These are phyloP conservation scores for Typhlichthys eigenmanni DNA, from an alignment of 2,797 vertebrate genomes.

Conservation along the genomic window DNA sequence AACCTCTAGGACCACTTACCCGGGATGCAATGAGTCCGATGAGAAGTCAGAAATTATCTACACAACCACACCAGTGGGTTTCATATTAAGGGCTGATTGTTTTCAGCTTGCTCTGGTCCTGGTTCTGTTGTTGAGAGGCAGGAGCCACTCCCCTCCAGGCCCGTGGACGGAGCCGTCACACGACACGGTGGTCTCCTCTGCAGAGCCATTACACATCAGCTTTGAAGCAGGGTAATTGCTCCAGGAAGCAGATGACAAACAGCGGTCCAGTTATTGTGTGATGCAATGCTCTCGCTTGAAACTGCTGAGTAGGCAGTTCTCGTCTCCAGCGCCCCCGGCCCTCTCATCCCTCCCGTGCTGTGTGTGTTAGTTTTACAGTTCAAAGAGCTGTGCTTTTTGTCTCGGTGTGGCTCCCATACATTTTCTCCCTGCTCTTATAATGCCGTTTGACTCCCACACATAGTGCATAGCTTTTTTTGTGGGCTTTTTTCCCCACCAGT, in stretches of 20 bases:
- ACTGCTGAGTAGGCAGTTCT: conserved; percentile 5
- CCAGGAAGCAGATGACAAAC: neutral
- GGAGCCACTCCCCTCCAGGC: neutral
- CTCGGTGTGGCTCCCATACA: conserved; percentile 30
- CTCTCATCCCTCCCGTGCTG: conserved; percentile 6
- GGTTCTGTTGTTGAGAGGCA: neutral
- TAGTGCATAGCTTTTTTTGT: neutral
- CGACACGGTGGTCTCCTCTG: neutral
- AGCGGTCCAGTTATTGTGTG: conserved; percentile 6
- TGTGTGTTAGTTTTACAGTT: conserved; percentile 24
- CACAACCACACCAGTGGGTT: too few relatives aligned
- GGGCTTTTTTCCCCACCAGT: neutral
- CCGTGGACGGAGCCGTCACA: neutral
- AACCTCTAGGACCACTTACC: neutral
- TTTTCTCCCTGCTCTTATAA: conserved; percentile 15
- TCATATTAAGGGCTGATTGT: neutral
- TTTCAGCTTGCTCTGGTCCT: neutral
- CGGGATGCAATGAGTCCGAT: neutral
- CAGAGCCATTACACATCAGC: conserved; percentile 1
- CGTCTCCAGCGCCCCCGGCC: neutral
- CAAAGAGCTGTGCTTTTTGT: conserved; percentile 40
- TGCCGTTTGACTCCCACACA: neutral
- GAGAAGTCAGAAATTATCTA: neutral
- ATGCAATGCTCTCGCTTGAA: conserved; percentile 1
- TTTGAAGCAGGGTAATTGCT: conserved; percentile 9